Percentiles rank a stretch among this genome's conserved stretches.
Conservation (phyloP, 2,888 invertebrate species). For the Aquatica leii region DNA sequence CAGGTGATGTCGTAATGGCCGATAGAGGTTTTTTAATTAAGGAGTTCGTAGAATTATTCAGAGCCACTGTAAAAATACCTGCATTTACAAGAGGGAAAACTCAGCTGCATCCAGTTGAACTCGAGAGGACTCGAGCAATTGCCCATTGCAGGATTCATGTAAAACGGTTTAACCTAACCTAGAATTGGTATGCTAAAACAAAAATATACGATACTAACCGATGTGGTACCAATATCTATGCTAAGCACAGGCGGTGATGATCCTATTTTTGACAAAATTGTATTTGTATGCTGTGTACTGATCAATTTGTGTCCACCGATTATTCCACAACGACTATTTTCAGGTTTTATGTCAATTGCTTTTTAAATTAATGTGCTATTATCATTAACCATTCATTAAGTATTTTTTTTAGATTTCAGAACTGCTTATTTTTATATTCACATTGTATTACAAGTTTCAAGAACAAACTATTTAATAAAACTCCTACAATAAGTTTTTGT, state of each 20-base stretch:
- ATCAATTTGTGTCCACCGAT: neutral
- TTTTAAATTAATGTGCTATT: no score
- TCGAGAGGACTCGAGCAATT: conserved; percentile 22
- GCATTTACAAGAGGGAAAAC: conserved; percentile 27
- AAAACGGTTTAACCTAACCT: no score
- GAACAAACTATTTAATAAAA: no score
- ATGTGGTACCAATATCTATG: neutral
- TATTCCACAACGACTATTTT: no score
- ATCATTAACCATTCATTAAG: no score
- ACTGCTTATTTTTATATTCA: no score
- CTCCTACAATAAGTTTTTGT: no score
- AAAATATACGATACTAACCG: neutral
- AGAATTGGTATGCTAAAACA: conserved; percentile 5
- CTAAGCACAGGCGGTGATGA: neutral
- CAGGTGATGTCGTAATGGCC: conserved; percentile 21
- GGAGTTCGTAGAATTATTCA: conserved; percentile 1
- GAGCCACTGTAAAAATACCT: neutral
- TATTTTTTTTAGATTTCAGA: no score
- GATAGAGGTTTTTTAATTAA: conserved; percentile 17
- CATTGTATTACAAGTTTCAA: no score
- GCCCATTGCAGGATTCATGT: conserved; percentile 25
- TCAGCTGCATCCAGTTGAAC: conserved; percentile 27
- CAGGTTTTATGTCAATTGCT: no score
- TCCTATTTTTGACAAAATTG: neutral
- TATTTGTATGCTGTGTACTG: neutral